phyloP scores from a whole-genome alignment of 2,797 vertebrate genomes.

The Nannoperca obscura region DNA sequence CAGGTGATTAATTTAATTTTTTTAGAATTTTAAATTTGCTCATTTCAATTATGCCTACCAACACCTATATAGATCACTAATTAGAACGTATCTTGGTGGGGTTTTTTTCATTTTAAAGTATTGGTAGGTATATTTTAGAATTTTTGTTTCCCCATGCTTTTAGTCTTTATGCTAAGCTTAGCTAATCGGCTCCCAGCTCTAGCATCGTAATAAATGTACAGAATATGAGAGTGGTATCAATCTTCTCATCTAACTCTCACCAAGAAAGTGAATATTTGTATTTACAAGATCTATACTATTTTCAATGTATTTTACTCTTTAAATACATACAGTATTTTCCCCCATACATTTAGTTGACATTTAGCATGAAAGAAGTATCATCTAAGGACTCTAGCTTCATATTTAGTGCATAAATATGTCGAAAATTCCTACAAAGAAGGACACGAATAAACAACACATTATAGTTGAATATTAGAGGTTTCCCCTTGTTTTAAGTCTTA shows the following conservation, averaged over 20 bases:
- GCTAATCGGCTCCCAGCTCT: not conserved
- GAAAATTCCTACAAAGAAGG: not conserved
- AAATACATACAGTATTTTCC: too few species aligned
- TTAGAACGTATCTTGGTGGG: not conserved
- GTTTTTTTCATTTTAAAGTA: not conserved
- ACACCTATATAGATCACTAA: not conserved
- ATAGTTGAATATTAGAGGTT: too few species aligned
- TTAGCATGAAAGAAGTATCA: too few species aligned
- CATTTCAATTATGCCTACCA: not conserved
- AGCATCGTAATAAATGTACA: not conserved
- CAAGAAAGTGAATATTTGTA: too few species aligned
- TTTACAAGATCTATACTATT: too few species aligned
- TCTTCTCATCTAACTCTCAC: too few species aligned
- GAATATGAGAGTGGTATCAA: not conserved
- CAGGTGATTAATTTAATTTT: not conserved
- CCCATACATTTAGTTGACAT: too few species aligned
- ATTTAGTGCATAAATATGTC: too few species aligned
- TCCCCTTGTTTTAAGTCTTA: not conserved
- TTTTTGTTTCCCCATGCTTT: not conserved
- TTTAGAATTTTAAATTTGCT: not conserved
- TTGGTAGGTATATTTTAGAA: not conserved
- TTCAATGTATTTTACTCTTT: too few species aligned
- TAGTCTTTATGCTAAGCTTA: not conserved
- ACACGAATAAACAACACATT: not conserved
- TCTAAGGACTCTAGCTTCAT: too few species aligned